phyloP scores from a whole-genome alignment of 2,113 vertebrate genomes.

The Sitta europaea region DNA sequence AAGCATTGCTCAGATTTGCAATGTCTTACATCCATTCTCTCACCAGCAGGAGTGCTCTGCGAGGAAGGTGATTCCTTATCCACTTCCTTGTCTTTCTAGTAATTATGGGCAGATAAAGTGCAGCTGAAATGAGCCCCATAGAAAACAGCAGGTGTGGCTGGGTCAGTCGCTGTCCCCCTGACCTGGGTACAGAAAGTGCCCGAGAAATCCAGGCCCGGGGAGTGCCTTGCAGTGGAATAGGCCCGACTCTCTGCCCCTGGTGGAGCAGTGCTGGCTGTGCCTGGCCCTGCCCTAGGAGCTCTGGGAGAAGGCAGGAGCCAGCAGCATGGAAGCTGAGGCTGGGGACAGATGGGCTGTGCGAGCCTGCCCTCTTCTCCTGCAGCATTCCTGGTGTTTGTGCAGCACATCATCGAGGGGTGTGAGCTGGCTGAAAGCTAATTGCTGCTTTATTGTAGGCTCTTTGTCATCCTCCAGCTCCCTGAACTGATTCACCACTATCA shows the following conservation, averaged over 20 bases:
- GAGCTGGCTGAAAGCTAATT: not conserved
- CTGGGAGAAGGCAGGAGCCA: not conserved
- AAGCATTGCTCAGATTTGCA: not conserved
- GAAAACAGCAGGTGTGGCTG: fast-evolving
- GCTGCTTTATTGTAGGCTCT: not conserved
- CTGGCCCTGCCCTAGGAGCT: not conserved
- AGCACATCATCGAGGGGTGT: not conserved
- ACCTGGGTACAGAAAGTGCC: not conserved
- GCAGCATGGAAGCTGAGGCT: not conserved
- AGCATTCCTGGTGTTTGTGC: not conserved
- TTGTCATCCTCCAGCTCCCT: not conserved
- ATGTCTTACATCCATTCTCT: fast-evolving
- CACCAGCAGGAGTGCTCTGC: not conserved
- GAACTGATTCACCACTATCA: not conserved
- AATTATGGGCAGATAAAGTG: fast-evolving
- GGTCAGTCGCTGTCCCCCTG: not conserved
- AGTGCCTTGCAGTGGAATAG: not conserved
- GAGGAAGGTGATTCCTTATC: not conserved
- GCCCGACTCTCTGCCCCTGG: not conserved
- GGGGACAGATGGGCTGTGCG: not conserved
- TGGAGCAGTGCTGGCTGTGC: not conserved
- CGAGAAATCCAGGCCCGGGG: not conserved
- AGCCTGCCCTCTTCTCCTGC: not conserved
- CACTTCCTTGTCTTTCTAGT: not conserved
- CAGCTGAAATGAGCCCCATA: fast-evolving